A percentile compares a stretch with the other conserved stretches of the same genome.
These are phyloP conservation scores for Acanthopagrus latus DNA, from an alignment of 2,797 vertebrate species.

Conservation along the genomic window DNA sequence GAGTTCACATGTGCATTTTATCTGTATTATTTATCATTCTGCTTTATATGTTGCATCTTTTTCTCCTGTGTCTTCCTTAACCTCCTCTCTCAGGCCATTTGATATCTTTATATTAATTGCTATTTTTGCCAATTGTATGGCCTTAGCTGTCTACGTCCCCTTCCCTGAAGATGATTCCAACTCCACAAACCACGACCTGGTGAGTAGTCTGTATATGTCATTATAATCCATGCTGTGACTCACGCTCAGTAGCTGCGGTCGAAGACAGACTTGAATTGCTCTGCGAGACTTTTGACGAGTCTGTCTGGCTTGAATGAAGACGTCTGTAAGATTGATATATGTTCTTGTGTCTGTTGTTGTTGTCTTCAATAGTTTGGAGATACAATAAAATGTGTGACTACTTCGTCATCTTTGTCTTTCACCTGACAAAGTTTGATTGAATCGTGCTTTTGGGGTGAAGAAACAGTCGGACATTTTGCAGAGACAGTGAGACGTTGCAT, in stretches of 20 bases:
- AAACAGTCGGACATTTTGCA: conserved; percentile 21
- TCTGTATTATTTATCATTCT: not conserved
- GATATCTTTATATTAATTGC: conserved; percentile 99
- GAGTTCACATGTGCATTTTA: not conserved
- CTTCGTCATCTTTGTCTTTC: conserved; percentile 17
- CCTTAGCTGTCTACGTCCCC: conserved; percentile 99
- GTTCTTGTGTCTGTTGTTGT: not conserved
- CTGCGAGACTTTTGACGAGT: not conserved
- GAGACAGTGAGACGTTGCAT: conserved; percentile 12
- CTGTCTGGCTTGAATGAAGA: not conserved
- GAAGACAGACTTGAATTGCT: not conserved
- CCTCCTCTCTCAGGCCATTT: conserved; percentile 93
- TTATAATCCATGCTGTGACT: conserved; percentile 1
- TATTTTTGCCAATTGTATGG: conserved; percentile 99
- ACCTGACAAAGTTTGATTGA: conserved; percentile 9
- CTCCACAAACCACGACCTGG: conserved; percentile 99
- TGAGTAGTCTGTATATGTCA: conserved; percentile 82
- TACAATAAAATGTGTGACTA: not conserved
- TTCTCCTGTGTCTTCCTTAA: conserved; percentile 84
- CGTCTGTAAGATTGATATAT: not conserved
- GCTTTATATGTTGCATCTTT: not conserved
- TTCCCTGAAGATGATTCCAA: conserved; percentile 99
- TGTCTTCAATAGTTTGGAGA: conserved; percentile 11
- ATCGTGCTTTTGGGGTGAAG: not conserved
- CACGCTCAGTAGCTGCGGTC: not conserved